phyloP scores from a whole-genome alignment of 2,888 invertebrate genomes.

The Synanthedon tipuliformis region DNA sequence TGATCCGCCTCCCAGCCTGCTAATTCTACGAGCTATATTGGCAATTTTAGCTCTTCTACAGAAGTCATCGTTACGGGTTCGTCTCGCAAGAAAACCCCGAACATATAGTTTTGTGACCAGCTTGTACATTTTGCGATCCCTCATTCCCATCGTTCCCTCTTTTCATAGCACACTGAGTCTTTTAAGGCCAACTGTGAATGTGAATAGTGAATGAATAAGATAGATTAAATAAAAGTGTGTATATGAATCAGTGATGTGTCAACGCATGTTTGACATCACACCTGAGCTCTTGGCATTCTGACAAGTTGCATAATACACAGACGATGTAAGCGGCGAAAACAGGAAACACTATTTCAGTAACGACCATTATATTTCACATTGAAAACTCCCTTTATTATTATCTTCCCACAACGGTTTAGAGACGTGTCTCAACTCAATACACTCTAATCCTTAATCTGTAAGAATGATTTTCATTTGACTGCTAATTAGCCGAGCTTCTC shows the following conservation, averaged over 20 bases:
- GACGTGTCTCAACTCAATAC: no score
- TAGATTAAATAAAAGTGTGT: not conserved
- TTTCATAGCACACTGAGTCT: no score
- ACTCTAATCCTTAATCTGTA: no score
- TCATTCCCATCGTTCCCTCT: no score
- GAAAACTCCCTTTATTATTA: slow-evolving; percentile 6
- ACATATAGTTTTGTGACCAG: not conserved
- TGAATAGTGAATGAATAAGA: not conserved
- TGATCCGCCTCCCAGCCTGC: not conserved
- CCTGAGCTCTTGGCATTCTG: slow-evolving; percentile 57
- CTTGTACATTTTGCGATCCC: no score
- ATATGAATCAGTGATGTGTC: slow-evolving; percentile 12
- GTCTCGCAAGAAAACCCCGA: not conserved
- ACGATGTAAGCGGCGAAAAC: slow-evolving; percentile 41
- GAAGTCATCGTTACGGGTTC: not conserved
- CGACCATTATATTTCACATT: slow-evolving; percentile 22
- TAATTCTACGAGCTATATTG: not conserved
- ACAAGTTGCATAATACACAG: slow-evolving; percentile 55
- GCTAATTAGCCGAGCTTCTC: no score
- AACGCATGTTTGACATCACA: slow-evolving; percentile 25
- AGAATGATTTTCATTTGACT: no score
- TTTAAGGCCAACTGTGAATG: not conserved
- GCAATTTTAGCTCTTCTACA: not conserved
- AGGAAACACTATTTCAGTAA: slow-evolving; percentile 59
- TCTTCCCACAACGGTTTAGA: slow-evolving; percentile 1